Evolutionary conservation across 1,140 invertebrate genomes (phyloP), one percentile per base, ranked within the genome.

Genomic region (Ladona fulva): DNA sequence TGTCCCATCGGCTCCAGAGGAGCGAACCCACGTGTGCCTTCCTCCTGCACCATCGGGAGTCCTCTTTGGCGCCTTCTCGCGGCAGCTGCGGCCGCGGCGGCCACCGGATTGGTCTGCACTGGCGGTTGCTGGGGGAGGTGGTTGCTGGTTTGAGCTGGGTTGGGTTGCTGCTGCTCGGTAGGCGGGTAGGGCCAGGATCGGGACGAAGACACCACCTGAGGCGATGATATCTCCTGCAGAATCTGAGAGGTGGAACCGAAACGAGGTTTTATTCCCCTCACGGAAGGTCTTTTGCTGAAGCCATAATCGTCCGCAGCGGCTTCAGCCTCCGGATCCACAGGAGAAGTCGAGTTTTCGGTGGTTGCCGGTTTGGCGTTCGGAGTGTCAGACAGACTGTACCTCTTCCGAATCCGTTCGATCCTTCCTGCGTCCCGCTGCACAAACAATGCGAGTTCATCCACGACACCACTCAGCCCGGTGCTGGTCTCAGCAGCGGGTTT

Each of bases 271-370:
- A 92, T 92, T 0, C 91, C 92, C 0, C 93, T 87, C 0, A 96
- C 94, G 0, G 94, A 94, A 0, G 95, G 94, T 11, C 95, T 86
- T n/a, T 93, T 87, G 81, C 94, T 93, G 83, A 97, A 96, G 7
- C 94, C 95, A 80, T 96, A 95, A 81, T 95, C 94, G 79, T 95
- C 94, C 79, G 94, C 89, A 81, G 95, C 94, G 78, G 94, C 91
- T 78, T 92, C 92, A 19, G 93, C 92, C 37, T 91, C 89, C 89
- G 78, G 85, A 87, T 37, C 80, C 80, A 24, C 78, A 74, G 24
- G 77, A 75, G 25, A n/a, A 11, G 37, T 22, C 14, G 24, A 14
- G 25, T 25, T 75, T 5, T 75, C 24, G 14, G 25, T 25, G 16
- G 24, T 75, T 16, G 42, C 6, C 7, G 25, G 8, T n/a, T 42